These are phyloP conservation scores for Dendrolimus pini DNA, from an alignment of 2,888 invertebrate genomes.

Conservation along the genomic window DNA sequence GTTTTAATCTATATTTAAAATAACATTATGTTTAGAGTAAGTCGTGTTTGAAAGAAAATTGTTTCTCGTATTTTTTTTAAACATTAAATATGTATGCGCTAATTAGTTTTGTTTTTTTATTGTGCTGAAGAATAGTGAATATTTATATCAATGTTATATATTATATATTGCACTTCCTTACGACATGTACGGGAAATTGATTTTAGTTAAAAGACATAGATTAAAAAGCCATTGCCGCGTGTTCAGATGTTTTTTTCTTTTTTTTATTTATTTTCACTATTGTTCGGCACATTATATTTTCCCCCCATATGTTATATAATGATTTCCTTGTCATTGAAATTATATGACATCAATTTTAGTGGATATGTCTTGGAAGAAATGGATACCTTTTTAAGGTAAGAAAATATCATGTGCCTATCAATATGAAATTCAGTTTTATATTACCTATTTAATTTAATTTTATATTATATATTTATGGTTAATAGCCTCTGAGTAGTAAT, in stretches of 20 bases:
- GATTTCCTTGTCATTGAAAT: slow-evolving; percentile 11
- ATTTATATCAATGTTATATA: slow-evolving; percentile 3
- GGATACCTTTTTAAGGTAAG: slow-evolving; percentile 45
- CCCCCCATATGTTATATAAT: slow-evolving; percentile 14
- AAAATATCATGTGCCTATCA: slow-evolving; percentile 72
- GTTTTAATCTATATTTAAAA: slow-evolving; percentile 24
- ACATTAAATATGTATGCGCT: neutral
- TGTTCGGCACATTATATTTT: slow-evolving; percentile 84
- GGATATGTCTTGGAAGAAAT: neutral
- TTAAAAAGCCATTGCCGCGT: slow-evolving; percentile 15
- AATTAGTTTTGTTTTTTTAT: slow-evolving; percentile 6
- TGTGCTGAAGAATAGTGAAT: slow-evolving; percentile 78
- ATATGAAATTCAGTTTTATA: slow-evolving; percentile 24
- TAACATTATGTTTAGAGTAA: slow-evolving; percentile 29
- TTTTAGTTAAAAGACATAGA: slow-evolving; percentile 2
- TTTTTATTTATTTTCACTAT: slow-evolving; percentile 82
- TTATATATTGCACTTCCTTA: slow-evolving; percentile 62
- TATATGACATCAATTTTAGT: slow-evolving; percentile 8
- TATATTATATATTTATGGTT: no score
- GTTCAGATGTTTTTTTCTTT: slow-evolving; percentile 28
- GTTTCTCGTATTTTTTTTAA: slow-evolving; percentile 29
- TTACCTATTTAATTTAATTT: no score
- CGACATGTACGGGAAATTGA: slow-evolving; percentile 20
- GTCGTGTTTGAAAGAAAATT: slow-evolving; percentile 12
- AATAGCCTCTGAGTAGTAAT: no score